Base-by-base conservation (phyloP, 2,797 vertebrate genomes). In the Argentina silus region DNA sequence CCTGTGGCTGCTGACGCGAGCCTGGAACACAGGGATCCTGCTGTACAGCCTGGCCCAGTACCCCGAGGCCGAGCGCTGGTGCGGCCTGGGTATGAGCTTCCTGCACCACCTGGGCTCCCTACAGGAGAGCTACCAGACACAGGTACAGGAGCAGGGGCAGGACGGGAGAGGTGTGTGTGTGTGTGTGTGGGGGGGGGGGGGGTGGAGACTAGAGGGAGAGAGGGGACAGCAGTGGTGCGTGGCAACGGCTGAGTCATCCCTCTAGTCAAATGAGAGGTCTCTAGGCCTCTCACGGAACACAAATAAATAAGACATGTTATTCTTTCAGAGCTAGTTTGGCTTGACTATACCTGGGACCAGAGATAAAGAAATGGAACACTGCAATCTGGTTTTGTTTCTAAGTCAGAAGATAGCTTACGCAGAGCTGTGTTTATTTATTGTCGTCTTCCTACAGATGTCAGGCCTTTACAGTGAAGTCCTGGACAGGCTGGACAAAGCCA, bases 1-100 rank as follows among this genome's bases (percentile, higher is more conserved):
- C 75, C 84, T 97, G 84, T 98, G 96, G 96, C 75, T 99, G 85
- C 94, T 99, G 93, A 95, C 93, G 61, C 92, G 93, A 67, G 94
- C 96, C 7, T 99, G 97, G 97, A 98, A 98, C 80, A 95, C 89
- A 0, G 97, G 96, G 63, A 92, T 98, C 79, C 70, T 93, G 83
- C 92, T 96, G 75, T 97, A 95, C 79, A 93, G 90, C 17, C 61
- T 87, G 74, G 87, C 88, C 7, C 95, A 93, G 85, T 98, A 94
- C 69, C 76, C 85, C 0, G 93, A 94, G 78, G 94, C 96, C 0
- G 95, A 97, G 88, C 95, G 89, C 80, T 98, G 97, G 97, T 97
- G 96, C 8, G 86, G 91, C 60, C 81, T 98, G 43, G 94, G 93
- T 61, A 94, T 99, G 94, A 92, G 90, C 73, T 96, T 98, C 75